Percentiles rank a stretch among this genome's conserved stretches.
Evolutionary conservation across 2,888 invertebrate species (phyloP).

Genomic region (Thera obeliscata): DNA sequence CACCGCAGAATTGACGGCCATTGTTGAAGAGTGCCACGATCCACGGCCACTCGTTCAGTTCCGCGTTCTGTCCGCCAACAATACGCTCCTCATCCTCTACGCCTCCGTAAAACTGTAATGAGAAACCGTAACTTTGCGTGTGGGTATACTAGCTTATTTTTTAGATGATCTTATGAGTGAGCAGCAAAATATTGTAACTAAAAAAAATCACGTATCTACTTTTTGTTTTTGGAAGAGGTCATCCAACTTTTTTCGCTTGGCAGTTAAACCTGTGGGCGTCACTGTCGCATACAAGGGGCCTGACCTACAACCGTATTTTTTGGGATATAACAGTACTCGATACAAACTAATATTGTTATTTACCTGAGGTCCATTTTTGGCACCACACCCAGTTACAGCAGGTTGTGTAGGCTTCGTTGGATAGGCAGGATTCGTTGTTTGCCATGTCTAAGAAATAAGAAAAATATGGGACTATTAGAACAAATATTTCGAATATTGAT

Average conservation of each 20-base stretch:
- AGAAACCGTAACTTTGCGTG: not conserved
- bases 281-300: constrained; percentile 21
- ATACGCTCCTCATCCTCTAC: constrained; percentile 90
- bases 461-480: not conserved
- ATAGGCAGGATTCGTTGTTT: constrained; percentile 60
- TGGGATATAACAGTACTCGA: not conserved
- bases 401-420: constrained; percentile 54
- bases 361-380: constrained; percentile 90
- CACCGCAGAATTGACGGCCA: constrained; percentile 94
- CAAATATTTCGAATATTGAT: not conserved
- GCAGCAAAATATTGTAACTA: too few species aligned
- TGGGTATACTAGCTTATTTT: too few species aligned
- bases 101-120: constrained; percentile 64
- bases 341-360: constrained; percentile 1
- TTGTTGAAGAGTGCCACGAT: constrained; percentile 92
- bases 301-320: constrained; percentile 20
- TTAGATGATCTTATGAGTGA: too few species aligned
- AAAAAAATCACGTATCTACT: not conserved
- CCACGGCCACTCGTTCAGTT: constrained; percentile 94
- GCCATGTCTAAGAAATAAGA: constrained; percentile 71
- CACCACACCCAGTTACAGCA: constrained; percentile 85
- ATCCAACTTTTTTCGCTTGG: constrained; percentile 37
- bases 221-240: constrained; percentile 38
- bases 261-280: constrained; percentile 39
- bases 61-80: constrained; percentile 93